These are phyloP conservation scores for Fregetta grallaria DNA, from an alignment of 2,113 vertebrate genomes.

Conservation along the genomic window DNA sequence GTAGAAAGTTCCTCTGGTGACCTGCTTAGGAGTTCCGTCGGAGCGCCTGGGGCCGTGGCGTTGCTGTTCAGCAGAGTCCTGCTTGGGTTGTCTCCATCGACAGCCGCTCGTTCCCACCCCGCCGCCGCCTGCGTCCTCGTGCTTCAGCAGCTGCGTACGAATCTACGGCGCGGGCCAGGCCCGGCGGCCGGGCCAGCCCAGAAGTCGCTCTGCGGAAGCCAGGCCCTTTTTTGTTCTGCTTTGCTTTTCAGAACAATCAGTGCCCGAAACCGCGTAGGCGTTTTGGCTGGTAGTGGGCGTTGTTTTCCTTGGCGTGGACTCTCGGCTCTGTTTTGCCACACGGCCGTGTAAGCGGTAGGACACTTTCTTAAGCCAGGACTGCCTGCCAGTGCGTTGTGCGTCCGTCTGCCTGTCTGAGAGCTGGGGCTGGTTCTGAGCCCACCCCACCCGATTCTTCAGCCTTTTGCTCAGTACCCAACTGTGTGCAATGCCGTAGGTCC, in stretches of 20 bases:
- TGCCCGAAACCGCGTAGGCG: accelerated
- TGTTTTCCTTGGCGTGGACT: background rate
- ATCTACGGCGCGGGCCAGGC: background rate
- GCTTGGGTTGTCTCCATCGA: background rate
- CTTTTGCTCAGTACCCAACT: background rate
- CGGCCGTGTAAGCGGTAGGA: background rate
- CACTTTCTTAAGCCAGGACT: background rate
- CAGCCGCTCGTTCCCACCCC: background rate
- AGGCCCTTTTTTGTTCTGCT: background rate
- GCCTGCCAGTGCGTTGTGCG: background rate
- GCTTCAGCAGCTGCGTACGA: background rate
- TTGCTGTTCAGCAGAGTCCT: background rate
- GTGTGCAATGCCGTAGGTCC: accelerated
- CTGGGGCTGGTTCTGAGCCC: background rate
- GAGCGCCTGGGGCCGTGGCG: background rate
- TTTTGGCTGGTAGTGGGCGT: background rate
- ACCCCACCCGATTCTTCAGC: background rate
- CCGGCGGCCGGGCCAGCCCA: background rate
- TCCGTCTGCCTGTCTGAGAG: background rate
- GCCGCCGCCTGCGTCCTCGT: accelerated
- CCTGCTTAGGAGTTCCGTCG: accelerated
- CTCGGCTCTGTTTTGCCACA: background rate
- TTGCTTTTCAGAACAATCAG: background rate
- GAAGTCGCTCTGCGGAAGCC: background rate
- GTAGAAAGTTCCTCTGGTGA: background rate